Conservation (phyloP, 2,113 vertebrate species). For the Peucedramus taeniatus region DNA sequence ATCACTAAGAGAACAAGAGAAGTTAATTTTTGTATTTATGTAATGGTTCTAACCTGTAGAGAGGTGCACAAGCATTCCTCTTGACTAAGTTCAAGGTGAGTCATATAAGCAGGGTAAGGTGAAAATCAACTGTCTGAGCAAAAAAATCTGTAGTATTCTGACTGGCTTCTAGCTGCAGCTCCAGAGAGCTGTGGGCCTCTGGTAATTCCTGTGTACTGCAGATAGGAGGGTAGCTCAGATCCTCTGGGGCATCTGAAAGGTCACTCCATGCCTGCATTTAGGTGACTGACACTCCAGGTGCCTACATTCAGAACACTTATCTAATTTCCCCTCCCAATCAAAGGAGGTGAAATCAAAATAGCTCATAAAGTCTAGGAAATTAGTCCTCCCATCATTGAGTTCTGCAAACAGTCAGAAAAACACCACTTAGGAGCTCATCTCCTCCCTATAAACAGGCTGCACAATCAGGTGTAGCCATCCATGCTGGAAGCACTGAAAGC, state of each 20-base stretch:
- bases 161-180: not conserved
- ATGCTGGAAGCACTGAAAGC: not conserved
- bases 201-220: not conserved
- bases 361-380: not conserved
- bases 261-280: not conserved
- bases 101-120: not conserved
- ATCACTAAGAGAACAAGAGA: not conserved
- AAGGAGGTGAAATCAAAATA: not conserved
- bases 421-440: not conserved
- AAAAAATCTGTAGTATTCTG: not conserved
- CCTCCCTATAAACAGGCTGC: not conserved
- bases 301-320: not conserved
- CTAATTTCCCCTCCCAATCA: not conserved
- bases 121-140: not conserved
- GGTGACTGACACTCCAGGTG: not conserved
- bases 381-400: not conserved
- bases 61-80: not conserved
- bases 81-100: not conserved
- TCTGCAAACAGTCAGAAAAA: not conserved
- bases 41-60: not conserved
- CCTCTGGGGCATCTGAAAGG: not conserved
- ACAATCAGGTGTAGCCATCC: not conserved
- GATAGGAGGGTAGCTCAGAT: not conserved
- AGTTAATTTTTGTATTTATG: not conserved
- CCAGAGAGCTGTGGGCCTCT: not conserved